These are phyloP conservation scores for Lepidostoma basale DNA, from an alignment of 1,140 invertebrate species.

Conservation along the genomic window DNA sequence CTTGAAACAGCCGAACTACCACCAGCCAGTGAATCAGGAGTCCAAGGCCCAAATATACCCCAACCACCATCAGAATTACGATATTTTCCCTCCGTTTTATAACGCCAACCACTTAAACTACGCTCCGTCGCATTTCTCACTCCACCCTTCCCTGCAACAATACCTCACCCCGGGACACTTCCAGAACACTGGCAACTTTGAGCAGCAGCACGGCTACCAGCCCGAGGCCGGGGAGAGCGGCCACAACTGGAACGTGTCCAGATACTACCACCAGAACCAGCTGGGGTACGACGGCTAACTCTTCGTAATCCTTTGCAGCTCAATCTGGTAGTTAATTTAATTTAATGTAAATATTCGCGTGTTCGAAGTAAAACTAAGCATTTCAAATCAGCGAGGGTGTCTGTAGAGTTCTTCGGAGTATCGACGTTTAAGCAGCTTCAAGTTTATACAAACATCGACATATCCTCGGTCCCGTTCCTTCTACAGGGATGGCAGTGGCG, in stretches of 20 bases:
- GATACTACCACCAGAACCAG: conserved; percentile 41
- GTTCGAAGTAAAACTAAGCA: too few relatives aligned
- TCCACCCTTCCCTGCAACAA: conserved; percentile 31
- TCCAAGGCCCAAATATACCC: conserved; percentile 12
- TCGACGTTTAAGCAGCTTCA: too few relatives aligned
- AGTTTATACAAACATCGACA: too few relatives aligned
- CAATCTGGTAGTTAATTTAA: too few relatives aligned
- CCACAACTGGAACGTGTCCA: conserved; percentile 34
- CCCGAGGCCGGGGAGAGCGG: background rate
- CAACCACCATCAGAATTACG: conserved; percentile 35
- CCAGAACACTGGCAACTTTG: background rate
- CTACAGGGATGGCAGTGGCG: too few relatives aligned
- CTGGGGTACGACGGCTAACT: conserved; percentile 33
- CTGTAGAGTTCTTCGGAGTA: too few relatives aligned
- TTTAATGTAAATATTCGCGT: too few relatives aligned
- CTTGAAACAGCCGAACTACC: conserved; percentile 26
- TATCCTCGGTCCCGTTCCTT: too few relatives aligned
- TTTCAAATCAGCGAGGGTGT: too few relatives aligned
- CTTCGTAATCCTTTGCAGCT: too few relatives aligned
- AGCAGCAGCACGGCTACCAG: background rate
- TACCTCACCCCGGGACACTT: conserved; percentile 20
- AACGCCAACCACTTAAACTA: conserved; percentile 25
- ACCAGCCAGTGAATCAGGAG: conserved; percentile 1
- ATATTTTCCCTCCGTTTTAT: conserved; percentile 36
- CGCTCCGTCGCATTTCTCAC: conserved; percentile 20